These are phyloP conservation scores for Mesochorus sp. DNA, from an alignment of 2,888 invertebrate species.

Conservation along the genomic window DNA sequence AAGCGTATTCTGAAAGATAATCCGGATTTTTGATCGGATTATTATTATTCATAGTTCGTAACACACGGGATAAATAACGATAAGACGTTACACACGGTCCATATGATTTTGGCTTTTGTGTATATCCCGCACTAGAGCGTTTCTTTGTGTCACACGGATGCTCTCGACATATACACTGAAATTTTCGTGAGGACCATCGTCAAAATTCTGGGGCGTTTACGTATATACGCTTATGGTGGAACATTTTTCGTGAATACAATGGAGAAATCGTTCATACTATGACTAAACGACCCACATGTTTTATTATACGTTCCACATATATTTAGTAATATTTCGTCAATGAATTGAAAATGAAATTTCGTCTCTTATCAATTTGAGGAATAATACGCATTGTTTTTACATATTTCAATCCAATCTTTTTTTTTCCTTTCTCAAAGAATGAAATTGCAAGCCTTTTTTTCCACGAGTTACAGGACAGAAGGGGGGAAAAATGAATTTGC, in stretches of 20 bases:
- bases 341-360: background rate
- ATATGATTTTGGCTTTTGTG: too few relatives aligned
- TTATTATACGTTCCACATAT: too few relatives aligned
- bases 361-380: background rate
- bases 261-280: too few relatives aligned
- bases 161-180: too few relatives aligned
- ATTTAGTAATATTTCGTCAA: too few relatives aligned
- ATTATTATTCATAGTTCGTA: too few relatives aligned
- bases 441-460: background rate
- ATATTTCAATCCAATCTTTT: background rate
- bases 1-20: slow-evolving; percentile 65
- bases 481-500: slow-evolving; percentile 37
- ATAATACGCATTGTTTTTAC: background rate
- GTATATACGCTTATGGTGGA: background rate
- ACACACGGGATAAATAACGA: slow-evolving; percentile 37
- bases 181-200: background rate
- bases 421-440: background rate
- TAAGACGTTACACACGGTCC: background rate
- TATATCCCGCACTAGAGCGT: too few relatives aligned
- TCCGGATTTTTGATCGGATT: too few relatives aligned
- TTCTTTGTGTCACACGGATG: too few relatives aligned
- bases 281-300: too few relatives aligned
- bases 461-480: slow-evolving; percentile 2
- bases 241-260: background rate
- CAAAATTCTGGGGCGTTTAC: background rate